Base-by-base conservation (phyloP, 2,888 invertebrate genomes). In the Ctena decussata region DNA sequence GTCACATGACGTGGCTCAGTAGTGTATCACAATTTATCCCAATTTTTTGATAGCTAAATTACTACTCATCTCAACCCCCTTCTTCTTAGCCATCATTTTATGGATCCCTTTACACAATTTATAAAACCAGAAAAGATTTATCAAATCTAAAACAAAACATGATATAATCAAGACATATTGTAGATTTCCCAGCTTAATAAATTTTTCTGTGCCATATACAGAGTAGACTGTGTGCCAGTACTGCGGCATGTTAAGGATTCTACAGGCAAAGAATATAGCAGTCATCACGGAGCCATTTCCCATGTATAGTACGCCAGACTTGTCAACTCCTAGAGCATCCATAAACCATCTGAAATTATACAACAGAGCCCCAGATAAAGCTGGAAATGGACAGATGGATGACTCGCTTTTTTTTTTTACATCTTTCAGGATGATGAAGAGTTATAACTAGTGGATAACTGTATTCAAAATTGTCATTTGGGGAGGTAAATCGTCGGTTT, bases 81-180 rank as follows among this genome's bases (percentile, higher is more conserved):
- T 60, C 30, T 60, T 60, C 18, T 21, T 60, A 1, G 60, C 18
- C 32, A 92, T 72, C 8, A 93, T 90, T 89, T 92, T 94, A 41
- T 78, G 73, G 15, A 91, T 91, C 2, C 95, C 95, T 39, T 83
- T 82, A 65, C 90, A 90, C 60, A 95, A 92, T 86, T 93, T 94
- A 81, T 90, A 91, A 84, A 95, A 94, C 95, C 95, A 95, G 78
- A 90, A 92, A 27, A 95, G 65, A 87, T 95, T 95, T 53, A 95
- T 92, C 27, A 91, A 75, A 82, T 95, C 95, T 8, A 95, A 86
- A 39, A 94, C 85, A 69, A 92, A 69, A 86, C 95, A 95, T 11
- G 94, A 91, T 15, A 92, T 78, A 46, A 94, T 82, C 39, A 95
- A 89, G 6, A 95, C 93, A 78, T 91, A 90, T 85, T 92, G 92